Conservation (phyloP, 2,797 vertebrate species). For the Glyptemys insculpta region DNA sequence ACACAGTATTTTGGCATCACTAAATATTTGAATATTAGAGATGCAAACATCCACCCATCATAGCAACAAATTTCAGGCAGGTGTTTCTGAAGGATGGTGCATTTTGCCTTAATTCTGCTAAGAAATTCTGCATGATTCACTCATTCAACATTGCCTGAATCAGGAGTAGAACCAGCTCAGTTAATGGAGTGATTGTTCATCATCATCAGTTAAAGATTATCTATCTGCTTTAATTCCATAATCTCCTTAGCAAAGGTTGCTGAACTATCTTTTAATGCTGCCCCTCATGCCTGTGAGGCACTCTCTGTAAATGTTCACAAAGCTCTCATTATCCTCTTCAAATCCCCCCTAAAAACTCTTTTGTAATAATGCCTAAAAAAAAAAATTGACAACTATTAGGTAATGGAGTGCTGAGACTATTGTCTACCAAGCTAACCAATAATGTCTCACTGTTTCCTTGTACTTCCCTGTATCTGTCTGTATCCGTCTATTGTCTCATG, state of each 20-base stretch:
- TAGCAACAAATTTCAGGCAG: background rate
- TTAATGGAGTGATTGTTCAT: background rate
- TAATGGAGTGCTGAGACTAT: background rate
- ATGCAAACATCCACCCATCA: background rate
- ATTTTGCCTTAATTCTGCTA: background rate
- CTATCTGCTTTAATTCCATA: background rate
- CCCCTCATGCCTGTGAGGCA: background rate
- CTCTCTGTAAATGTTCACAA: background rate
- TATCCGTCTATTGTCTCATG: background rate
- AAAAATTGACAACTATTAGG: background rate
- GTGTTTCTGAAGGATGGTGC: background rate
- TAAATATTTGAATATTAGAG: background rate
- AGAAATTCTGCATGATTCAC: background rate
- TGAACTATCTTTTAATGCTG: background rate
- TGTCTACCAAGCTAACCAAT: no score
- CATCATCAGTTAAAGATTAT: background rate
- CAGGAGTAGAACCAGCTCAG: background rate
- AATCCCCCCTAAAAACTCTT: background rate
- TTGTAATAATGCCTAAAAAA: background rate
- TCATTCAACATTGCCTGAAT: background rate
- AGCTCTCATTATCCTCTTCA: background rate
- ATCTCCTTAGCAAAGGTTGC: background rate
- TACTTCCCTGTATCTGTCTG: background rate
- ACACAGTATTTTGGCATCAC: background rate
- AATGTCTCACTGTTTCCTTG: background rate